Percentiles rank a stretch among this genome's conserved stretches.
Conservation (phyloP, 2,888 invertebrate species). For the Pristionchus arcanus region DNA sequence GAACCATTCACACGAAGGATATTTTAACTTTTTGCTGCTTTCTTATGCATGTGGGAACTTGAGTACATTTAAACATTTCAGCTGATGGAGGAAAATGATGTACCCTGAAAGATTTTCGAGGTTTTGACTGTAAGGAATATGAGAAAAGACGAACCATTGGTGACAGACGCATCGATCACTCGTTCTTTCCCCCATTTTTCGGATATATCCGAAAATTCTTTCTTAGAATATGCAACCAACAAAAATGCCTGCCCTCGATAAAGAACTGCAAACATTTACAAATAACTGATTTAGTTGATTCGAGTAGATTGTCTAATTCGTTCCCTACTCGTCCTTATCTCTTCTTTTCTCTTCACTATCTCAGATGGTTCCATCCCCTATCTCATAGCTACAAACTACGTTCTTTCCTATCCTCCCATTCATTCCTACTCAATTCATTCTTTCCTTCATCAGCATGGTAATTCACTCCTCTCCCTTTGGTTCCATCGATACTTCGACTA, state of each 20-base stretch:
- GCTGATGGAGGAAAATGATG: too few relatives aligned
- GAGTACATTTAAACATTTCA: too few relatives aligned
- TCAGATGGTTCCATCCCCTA: conserved; percentile 13
- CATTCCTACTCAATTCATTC: not conserved
- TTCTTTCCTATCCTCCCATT: not conserved
- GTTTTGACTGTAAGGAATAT: too few relatives aligned
- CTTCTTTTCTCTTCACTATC: conserved; percentile 25
- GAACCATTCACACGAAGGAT: not conserved
- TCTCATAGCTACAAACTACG: conserved; percentile 40
- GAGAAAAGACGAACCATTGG: not conserved
- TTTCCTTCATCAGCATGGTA: not conserved
- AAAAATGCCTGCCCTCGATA: too few relatives aligned
- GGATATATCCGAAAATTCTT: not conserved
- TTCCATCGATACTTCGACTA: conserved; percentile 4
- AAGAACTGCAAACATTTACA: not conserved
- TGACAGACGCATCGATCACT: not conserved
- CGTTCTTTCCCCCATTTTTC: not conserved
- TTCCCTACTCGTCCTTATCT: not conserved
- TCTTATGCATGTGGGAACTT: too few relatives aligned
- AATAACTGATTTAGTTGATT: not conserved
- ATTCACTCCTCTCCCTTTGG: conserved; percentile 50
- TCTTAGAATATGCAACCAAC: not conserved
- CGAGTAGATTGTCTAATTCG: not conserved
- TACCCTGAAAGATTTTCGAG: too few relatives aligned
- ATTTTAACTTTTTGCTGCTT: not conserved